Conservation (phyloP, 2,888 invertebrate species). For the Drosophila meridionalis region DNA sequence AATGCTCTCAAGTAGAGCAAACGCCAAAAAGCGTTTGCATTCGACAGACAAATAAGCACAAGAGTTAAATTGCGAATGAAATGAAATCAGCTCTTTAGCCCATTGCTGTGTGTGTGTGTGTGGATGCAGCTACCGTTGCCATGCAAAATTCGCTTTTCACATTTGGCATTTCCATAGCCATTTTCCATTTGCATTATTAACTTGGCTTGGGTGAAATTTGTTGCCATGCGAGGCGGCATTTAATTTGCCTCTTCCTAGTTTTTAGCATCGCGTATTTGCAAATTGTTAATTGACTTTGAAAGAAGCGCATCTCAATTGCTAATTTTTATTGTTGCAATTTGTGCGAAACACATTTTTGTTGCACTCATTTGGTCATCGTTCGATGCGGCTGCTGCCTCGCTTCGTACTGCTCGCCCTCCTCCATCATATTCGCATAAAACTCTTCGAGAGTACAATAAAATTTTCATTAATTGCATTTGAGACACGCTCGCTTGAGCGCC, state of each 20-base stretch:
- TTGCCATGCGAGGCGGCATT: constrained; percentile 45
- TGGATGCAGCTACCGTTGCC: constrained; percentile 9
- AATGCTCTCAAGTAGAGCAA: constrained; percentile 1
- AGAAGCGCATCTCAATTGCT: constrained; percentile 50
- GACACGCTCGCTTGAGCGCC: constrained; percentile 24
- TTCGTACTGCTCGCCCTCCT: background rate
- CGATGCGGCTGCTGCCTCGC: background rate
- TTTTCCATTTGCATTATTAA: constrained; percentile 73
- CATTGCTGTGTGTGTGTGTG: constrained; percentile 29
- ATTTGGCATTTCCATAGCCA: constrained; percentile 21
- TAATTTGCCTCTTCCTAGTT: constrained; percentile 46
- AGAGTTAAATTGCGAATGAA: constrained; percentile 71
- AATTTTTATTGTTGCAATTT: constrained; percentile 54
- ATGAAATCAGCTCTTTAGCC: constrained; percentile 70
- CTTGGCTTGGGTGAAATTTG: constrained; percentile 49
- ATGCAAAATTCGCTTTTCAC: constrained; percentile 7
- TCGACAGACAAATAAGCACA: constrained; percentile 60
- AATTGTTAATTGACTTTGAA: constrained; percentile 47
- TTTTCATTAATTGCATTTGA: constrained; percentile 63
- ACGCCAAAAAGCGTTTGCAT: constrained; percentile 26
- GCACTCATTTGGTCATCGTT: constrained; percentile 40
- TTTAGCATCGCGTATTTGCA: constrained; percentile 9
- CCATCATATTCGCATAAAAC: constrained; percentile 31
- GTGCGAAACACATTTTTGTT: constrained; percentile 22
- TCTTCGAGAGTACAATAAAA: constrained; percentile 61